Conservation (phyloP, 2,113 vertebrate genomes). For the Pundamilia nyererei region DNA sequence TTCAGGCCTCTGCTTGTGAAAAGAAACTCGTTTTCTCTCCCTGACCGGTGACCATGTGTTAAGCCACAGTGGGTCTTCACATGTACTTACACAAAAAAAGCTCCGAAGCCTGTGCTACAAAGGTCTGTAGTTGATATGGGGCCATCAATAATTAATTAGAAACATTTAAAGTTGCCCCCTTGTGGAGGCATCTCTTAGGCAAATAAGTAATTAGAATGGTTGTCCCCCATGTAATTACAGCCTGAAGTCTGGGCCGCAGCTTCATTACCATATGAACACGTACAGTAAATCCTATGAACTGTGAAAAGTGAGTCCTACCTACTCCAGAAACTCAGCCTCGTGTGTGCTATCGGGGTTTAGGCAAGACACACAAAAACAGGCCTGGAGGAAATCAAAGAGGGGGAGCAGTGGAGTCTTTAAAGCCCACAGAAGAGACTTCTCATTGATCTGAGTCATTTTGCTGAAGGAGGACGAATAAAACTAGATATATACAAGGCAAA, state of each 20-base stretch:
- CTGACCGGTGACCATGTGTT: neutral
- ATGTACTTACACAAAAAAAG: neutral
- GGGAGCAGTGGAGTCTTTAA: neutral
- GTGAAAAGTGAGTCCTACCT: slow-evolving; percentile 33
- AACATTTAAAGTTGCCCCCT: slow-evolving; percentile 53
- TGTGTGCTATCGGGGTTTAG: neutral
- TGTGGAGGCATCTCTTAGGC: slow-evolving; percentile 48
- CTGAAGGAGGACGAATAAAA: neutral
- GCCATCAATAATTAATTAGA: slow-evolving; percentile 61
- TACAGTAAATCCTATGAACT: slow-evolving; percentile 40
- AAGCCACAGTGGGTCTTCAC: neutral
- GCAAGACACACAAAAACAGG: neutral
- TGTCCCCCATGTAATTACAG: slow-evolving; percentile 65
- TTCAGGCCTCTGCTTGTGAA: neutral
- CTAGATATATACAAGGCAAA: neutral
- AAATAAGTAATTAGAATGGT: slow-evolving; percentile 63
- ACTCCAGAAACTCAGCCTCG: neutral
- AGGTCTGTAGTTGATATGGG: slow-evolving; percentile 16
- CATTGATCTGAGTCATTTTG: neutral
- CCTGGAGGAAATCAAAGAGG: neutral
- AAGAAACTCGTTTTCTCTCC: neutral
- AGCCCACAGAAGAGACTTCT: neutral
- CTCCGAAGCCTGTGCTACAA: neutral
- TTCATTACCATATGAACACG: slow-evolving; percentile 53
- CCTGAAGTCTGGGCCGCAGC: slow-evolving; percentile 25